A percentile compares a stretch with the other conserved stretches of the same genome.
These are phyloP conservation scores for Elanoides forficatus DNA, from an alignment of 2,113 vertebrate genomes.

Conservation along the genomic window DNA sequence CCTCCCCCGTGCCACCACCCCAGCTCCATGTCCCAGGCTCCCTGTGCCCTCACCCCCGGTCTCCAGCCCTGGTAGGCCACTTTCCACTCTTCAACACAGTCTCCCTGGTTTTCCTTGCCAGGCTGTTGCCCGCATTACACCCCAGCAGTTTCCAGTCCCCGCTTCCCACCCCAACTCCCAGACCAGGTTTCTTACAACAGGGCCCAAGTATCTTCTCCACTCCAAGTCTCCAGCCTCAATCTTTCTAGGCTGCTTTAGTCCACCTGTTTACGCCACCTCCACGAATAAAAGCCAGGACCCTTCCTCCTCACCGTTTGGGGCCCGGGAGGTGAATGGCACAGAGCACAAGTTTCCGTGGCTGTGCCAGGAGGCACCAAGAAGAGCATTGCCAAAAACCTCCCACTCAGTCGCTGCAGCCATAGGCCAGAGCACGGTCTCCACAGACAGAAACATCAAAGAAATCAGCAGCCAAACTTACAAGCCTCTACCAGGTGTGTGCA, in stretches of 20 bases:
- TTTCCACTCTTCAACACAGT: neutral
- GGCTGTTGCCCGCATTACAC: neutral
- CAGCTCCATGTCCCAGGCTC: neutral
- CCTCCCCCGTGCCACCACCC: neutral
- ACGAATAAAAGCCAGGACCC: neutral
- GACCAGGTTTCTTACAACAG: neutral
- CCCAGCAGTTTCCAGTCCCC: neutral
- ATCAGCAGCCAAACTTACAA: neutral
- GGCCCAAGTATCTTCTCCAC: neutral
- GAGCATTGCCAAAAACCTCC: neutral
- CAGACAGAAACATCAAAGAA: neutral
- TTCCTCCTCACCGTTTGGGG: neutral
- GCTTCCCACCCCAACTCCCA: neutral
- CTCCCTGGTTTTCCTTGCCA: neutral
- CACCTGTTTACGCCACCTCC: neutral
- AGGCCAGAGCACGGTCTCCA: neutral
- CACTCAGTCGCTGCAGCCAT: neutral
- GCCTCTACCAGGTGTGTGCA: neutral
- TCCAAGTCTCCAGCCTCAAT: neutral
- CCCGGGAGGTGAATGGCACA: neutral
- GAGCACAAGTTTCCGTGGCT: neutral
- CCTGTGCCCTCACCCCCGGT: neutral
- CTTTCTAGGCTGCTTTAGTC: neutral
- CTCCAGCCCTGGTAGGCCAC: neutral
- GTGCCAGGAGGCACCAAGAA: neutral